Evolutionary conservation across 2,888 invertebrate species (phyloP), one percentile per base, ranked within the genome.

Genomic region (Encarsia formosa): DNA sequence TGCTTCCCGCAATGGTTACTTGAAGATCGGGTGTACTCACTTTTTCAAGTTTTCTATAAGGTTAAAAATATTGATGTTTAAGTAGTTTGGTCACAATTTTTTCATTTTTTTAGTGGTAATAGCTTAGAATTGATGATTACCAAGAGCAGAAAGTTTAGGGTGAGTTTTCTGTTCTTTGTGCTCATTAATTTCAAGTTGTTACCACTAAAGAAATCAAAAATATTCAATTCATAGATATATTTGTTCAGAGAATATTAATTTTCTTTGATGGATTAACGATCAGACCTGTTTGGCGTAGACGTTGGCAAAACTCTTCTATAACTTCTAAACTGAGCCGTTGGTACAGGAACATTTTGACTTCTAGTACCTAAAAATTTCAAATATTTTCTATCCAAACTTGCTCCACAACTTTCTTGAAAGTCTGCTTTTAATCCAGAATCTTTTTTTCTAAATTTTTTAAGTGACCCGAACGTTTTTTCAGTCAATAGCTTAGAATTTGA

Each of bases 301-400:
- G 65, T 61, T 8, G 83, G 79, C 26, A 81, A 78, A 53, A 80
- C 83, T 66, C 85, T 82, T 63, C 87, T 76, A 67, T 86, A 86
- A 65, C 86, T 88, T 60, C 87, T 79, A 74, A 86, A 88, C 67
- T 88, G 87, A 42, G 87, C 86, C 1, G 89, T 88, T 24, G 88
- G 87, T 38, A 87, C 86, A 0, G 88, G 87, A 49, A 84, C 81
- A 65, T 80, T 78, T 53, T 73, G 79, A 61, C 83, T 82, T 78
- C 81, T 68, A 57, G 65, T 64, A 23, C 80, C 76, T 59, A 83
- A 77, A 63, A 82, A 81, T 68, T 80, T 74, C 46, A 78, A 75
- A 62, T 84, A 87, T 75, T 87, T 88, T 63, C 87, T 70, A 70
- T 88, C 88, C 54, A 88, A 78, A 67, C 86, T 86, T 31, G 86